Evolutionary conservation across 2,797 vertebrate genomes (phyloP).

Genomic region (Centropyge bicolor): DNA sequence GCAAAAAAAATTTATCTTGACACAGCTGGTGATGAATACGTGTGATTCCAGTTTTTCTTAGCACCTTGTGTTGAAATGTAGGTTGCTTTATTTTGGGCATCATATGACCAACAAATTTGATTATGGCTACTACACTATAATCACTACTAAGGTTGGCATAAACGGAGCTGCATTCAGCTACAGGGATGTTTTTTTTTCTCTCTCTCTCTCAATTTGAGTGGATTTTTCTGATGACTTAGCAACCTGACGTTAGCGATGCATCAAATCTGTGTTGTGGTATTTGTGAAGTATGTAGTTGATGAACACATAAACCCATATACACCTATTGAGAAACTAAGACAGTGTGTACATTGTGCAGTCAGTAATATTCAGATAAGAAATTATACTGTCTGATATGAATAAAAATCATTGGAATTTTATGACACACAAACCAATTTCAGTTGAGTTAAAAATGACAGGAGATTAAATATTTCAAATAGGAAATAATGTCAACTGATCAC

Average conservation of each 20-base stretch:
- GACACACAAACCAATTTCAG: not conserved
- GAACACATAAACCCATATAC: not conserved
- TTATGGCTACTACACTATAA: no score
- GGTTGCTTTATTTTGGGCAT: no score
- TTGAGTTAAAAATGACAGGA: not conserved
- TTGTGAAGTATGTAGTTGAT: not conserved
- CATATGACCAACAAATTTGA: no score
- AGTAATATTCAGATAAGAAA: not conserved
- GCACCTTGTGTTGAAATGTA: no score
- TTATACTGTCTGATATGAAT: not conserved
- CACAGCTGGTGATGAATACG: no score
- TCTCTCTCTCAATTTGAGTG: no score
- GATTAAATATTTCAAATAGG: not conserved
- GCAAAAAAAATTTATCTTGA: no score
- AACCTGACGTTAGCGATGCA: not conserved
- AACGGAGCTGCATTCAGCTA: no score
- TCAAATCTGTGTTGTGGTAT: not conserved
- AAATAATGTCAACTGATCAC: not conserved
- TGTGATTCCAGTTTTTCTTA: no score
- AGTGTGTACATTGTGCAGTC: not conserved
- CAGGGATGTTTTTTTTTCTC: no score
- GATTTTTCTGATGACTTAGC: not conserved
- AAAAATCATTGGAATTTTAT: not conserved
- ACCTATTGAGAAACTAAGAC: not conserved
- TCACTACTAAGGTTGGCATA: no score